Evolutionary conservation across 2,113 vertebrate species (phyloP), one percentile per base, ranked within the genome.

Genomic region (Cephalopholis sonnerati): DNA sequence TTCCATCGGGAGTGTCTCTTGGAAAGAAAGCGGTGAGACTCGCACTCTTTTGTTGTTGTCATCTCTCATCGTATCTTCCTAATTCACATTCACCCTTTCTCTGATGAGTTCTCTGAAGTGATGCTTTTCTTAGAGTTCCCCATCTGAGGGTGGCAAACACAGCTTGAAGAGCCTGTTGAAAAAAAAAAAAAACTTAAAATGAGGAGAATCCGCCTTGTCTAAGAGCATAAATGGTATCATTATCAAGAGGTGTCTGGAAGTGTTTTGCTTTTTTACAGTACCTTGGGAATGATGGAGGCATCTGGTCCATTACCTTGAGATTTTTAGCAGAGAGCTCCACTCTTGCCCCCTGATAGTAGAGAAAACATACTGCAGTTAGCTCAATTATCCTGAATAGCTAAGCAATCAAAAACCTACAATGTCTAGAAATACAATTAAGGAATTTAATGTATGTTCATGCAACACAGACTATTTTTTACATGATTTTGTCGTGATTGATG

Each of bases 251-350:
- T 41, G 63, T 20, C 10, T 69, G 58, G 1, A 74, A 55, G 55
- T 32, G 74, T 55, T 66, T 79, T 32, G 71, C 48, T 66, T 79
- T 73, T 41, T 48, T 61, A 55, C 50, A 22, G 86, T 96, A 99
- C 98, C 98, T 96, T 44, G 98, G 97, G 57, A 98, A 98, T 81
- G 92, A 94, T 67, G 96, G 96, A 29, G 98, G 97, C 97, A 98
- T 98, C 95, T 98, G 97, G 93, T 99, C 98, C 97, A 98, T 99
- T 87, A 99, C 96, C 91, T 97, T 97, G 67, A 98, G 95, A 87
- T 99, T 99, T 94, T 98, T 99, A 85, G 98, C 98, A 87, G 97
- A 97, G 86, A 99, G 98, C 93, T 99, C 98, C 73, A 99, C 98
- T 91, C 98, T 95, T 81, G 98, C 97, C 71, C 98, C 98, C 98